Conservation (phyloP, 1,140 invertebrate genomes). For the Zaprionus davidi region DNA sequence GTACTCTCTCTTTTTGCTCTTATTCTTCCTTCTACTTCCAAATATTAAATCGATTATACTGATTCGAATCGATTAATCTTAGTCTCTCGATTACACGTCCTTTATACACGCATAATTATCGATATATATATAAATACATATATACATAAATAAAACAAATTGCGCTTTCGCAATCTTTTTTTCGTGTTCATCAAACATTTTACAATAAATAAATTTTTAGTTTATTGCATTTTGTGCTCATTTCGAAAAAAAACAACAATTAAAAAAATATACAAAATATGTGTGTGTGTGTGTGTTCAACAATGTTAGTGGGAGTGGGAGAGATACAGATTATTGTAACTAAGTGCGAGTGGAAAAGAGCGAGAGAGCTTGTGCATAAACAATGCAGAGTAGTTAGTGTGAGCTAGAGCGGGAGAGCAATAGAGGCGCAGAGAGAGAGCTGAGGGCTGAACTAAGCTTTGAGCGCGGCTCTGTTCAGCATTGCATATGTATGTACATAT, state of each 20-base stretch:
- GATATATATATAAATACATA: neutral
- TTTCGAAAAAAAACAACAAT: constrained; percentile 53
- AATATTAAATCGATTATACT: neutral
- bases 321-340: constrained; percentile 9
- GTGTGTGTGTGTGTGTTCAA: constrained; percentile 20
- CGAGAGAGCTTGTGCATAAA: constrained; percentile 5
- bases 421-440: neutral
- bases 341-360: constrained; percentile 7
- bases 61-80: neutral
- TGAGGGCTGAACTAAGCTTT: constrained; percentile 38
- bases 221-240: constrained; percentile 72
- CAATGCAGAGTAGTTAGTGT: constrained; percentile 10
- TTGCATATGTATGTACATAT: constrained; percentile 64
- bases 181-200: constrained; percentile 35
- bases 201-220: constrained; percentile 78
- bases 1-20: neutral
- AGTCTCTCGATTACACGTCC: neutral
- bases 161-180: constrained; percentile 8
- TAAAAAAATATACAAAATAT: constrained; percentile 36
- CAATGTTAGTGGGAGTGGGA: constrained; percentile 36
- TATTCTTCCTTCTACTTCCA: neutral
- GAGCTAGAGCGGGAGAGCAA: neutral
- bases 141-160: neutral
- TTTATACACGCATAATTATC: constrained; percentile 3
- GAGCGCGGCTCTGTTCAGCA: constrained; percentile 36